Evolutionary conservation across 2,888 invertebrate species (phyloP), one percentile per base, ranked within the genome.

Genomic region (Branchellion lobata): DNA sequence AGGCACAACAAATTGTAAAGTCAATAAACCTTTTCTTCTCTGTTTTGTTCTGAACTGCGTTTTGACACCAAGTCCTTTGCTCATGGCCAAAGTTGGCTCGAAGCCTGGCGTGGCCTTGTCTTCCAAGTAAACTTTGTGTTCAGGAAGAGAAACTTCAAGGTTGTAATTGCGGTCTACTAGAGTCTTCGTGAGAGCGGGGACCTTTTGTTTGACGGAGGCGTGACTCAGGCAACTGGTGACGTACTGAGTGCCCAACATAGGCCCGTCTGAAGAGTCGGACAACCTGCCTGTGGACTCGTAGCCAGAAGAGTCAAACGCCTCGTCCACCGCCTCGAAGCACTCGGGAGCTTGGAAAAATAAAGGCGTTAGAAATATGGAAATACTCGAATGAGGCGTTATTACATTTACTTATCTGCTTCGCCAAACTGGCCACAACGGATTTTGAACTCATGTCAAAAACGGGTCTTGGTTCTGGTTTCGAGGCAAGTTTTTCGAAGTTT

Each of bases 321-420:
- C 61, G 24, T 57, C n/a, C 5, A 57, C 24, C 24, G n/a, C 24
- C 21, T 57, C 61, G 21, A 57, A 57, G 61, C 61, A 57, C 21
- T 57, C 61, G 3, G 61, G 61, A n/a, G 61, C 61, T 57, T 57
- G 61, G 18, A 47, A 47, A 47, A 14, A 47, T n/a, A n/a, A n/a
- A n/a, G n/a, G n/a, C 8, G 18, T 47, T 47, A 14, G 8, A 47
- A 47, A 47, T 47, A 14, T 47, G 47, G 18, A 47, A 14, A 47
- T 47, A 14, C 18, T 47, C 18, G 8, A 8, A 40, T 40, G 14
- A 8, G 40, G 5, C 24, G 5, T 8, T 14, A 18, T 57, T 57
- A 57, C 61, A 57, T 57, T 57, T 57, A 57, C 24, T 57, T 14
- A 57, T 57, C 24, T 57, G 61, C 24, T 18, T 57, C 5, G 61